phyloP scores from a whole-genome alignment of 2,888 invertebrate species.

The Trypoxylon attenuatum region DNA sequence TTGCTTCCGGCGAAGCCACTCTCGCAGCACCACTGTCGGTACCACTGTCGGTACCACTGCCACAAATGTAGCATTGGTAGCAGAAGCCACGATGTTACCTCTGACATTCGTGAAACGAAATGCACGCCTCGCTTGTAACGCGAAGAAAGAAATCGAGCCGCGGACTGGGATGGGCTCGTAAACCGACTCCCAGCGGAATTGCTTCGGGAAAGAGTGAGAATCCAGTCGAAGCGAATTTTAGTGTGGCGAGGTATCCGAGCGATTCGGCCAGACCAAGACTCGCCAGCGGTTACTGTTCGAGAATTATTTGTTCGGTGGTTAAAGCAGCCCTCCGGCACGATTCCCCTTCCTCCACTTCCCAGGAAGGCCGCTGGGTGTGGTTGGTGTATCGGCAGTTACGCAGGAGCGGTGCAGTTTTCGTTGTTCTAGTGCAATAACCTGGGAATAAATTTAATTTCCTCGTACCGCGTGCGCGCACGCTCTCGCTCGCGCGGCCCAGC shows the following conservation, averaged over 20 bases:
- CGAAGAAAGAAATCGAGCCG: constrained; percentile 21
- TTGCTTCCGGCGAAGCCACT: neutral
- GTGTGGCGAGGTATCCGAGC: neutral
- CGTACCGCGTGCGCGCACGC: constrained; percentile 11
- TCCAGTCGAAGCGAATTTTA: no score
- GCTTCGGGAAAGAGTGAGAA: constrained; percentile 16
- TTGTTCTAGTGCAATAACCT: constrained; percentile 8
- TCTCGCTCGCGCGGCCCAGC: no score
- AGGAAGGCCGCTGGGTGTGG: no score
- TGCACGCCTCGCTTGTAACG: constrained; percentile 29
- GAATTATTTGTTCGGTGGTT: neutral
- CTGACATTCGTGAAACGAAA: constrained; percentile 44
- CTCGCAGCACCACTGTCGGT: neutral
- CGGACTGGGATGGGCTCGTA: constrained; percentile 21
- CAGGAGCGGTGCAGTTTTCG: neutral
- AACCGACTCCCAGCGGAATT: constrained; percentile 28
- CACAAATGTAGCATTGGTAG: neutral
- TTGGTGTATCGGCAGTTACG: no score
- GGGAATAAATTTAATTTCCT: constrained; percentile 44
- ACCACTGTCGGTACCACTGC: no score
- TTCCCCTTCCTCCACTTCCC: no score
- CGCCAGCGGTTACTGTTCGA: neutral
- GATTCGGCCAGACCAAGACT: neutral
- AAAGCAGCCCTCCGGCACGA: no score
- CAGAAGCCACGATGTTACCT: constrained; percentile 27